Percentiles rank a stretch among this genome's conserved stretches.
phyloP scores from a whole-genome alignment of 2,797 vertebrate genomes.

The Australoheros facetus region DNA sequence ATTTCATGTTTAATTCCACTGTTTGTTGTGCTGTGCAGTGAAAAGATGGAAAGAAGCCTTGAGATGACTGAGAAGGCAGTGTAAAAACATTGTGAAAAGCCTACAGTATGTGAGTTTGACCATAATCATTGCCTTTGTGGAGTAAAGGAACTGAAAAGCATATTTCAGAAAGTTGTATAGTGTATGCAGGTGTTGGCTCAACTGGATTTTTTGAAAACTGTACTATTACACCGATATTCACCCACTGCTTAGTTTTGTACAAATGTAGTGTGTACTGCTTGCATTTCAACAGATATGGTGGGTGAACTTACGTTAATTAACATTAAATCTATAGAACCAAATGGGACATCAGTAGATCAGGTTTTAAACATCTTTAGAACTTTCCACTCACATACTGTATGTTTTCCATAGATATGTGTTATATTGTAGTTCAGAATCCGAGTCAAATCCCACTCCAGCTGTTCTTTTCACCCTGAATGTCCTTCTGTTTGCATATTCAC shows the following conservation, averaged over 20 bases:
- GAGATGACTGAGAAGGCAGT: slow-evolving; percentile 87
- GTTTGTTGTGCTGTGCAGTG: slow-evolving; percentile 79
- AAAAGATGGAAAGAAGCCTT: slow-evolving; percentile 86
- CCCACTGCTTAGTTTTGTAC: slow-evolving; percentile 11
- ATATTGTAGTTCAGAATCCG: slow-evolving; percentile 53
- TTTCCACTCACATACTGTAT: slow-evolving; percentile 78
- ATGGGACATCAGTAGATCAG: neutral
- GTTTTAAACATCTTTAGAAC: slow-evolving; percentile 21
- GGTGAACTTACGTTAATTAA: neutral
- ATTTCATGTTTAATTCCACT: slow-evolving; percentile 65
- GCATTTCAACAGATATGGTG: neutral
- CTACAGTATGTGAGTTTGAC: slow-evolving; percentile 81
- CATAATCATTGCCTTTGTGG: slow-evolving; percentile 8
- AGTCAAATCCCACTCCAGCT: slow-evolving; percentile 75
- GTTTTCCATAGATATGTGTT: slow-evolving; percentile 77
- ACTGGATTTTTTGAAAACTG: too few species aligned
- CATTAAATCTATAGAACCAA: neutral
- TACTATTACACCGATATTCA: neutral
- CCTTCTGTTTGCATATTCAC: slow-evolving; percentile 81
- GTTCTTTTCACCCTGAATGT: slow-evolving; percentile 81
- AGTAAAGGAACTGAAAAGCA: neutral
- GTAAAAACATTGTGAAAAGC: slow-evolving; percentile 83
- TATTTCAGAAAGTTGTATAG: neutral
- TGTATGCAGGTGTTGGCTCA: neutral
- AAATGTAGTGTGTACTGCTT: neutral